Evolutionary conservation across 2,113 vertebrate genomes (phyloP).

Genomic region (Megaptera novaeangliae): DNA sequence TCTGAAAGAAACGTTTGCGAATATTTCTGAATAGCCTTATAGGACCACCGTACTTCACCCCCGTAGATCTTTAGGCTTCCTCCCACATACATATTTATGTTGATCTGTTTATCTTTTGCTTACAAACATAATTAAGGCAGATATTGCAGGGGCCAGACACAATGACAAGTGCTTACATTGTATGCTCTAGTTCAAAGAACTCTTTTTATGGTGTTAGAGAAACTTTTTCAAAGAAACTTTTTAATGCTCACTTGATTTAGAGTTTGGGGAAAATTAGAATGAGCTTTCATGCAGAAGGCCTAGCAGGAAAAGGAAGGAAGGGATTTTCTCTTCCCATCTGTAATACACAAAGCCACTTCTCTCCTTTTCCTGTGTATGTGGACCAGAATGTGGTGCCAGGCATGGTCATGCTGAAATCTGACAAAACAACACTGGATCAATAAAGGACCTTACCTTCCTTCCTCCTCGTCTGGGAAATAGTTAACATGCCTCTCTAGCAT

Average conservation of each 20-base stretch:
- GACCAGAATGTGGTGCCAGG: rapidly evolving
- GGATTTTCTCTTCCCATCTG: not conserved
- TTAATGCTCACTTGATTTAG: not conserved
- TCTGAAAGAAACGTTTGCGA: not conserved
- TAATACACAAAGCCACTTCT: not conserved
- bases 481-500: not conserved
- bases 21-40: not conserved
- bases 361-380: not conserved
- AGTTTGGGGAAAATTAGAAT: not conserved
- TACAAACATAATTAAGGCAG: not conserved
- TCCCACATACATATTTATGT: not conserved
- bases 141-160: not conserved
- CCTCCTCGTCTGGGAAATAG: not conserved
- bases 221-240: not conserved
- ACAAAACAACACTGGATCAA: not conserved
- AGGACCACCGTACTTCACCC: not conserved
- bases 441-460: not conserved
- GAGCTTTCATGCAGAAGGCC: not conserved
- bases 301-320: not conserved
- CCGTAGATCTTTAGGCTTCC: not conserved
- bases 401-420: not conserved
- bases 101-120: not conserved
- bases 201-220: not conserved
- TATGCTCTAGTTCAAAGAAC: not conserved
- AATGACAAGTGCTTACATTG: not conserved